phyloP scores from a whole-genome alignment of 2,888 invertebrate genomes.

The Noctua fimbriata region DNA sequence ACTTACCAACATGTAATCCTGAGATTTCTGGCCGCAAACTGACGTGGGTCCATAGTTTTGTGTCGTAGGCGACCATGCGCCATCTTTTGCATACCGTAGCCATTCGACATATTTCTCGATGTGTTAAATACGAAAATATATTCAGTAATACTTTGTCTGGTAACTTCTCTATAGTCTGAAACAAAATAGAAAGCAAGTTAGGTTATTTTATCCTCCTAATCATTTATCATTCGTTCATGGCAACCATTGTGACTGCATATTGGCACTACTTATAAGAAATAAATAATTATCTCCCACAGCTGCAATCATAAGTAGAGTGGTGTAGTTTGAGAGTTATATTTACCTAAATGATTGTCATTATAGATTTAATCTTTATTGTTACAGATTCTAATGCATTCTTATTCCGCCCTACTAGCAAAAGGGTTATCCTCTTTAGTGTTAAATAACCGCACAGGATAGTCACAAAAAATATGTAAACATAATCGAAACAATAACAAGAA shows the following conservation, averaged over 20 bases:
- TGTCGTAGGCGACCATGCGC: constrained; percentile 98
- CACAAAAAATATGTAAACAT: constrained; percentile 36
- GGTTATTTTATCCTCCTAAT: constrained; percentile 16
- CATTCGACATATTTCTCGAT: constrained; percentile 98
- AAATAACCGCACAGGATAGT: neutral
- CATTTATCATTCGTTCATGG: constrained; percentile 49
- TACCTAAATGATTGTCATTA: neutral
- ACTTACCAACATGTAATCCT: constrained; percentile 95
- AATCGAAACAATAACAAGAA: constrained; percentile 57
- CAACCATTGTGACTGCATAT: constrained; percentile 50
- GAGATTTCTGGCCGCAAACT: constrained; percentile 99
- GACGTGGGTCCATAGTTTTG: constrained; percentile 98
- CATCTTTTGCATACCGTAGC: constrained; percentile 99
- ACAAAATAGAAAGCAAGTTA: constrained; percentile 64
- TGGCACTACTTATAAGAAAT: constrained; percentile 43
- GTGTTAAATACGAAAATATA: constrained; percentile 98
- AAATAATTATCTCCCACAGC: constrained; percentile 32
- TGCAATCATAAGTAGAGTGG: constrained; percentile 5
- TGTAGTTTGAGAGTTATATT: neutral
- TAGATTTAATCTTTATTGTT: neutral
- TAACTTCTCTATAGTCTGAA: constrained; percentile 98
- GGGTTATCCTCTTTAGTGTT: neutral
- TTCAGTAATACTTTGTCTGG: constrained; percentile 99
- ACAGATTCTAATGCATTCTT: neutral
- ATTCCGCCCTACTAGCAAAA: neutral